Base-by-base conservation (phyloP, 2,797 vertebrate species). In the Sciurus carolinensis region DNA sequence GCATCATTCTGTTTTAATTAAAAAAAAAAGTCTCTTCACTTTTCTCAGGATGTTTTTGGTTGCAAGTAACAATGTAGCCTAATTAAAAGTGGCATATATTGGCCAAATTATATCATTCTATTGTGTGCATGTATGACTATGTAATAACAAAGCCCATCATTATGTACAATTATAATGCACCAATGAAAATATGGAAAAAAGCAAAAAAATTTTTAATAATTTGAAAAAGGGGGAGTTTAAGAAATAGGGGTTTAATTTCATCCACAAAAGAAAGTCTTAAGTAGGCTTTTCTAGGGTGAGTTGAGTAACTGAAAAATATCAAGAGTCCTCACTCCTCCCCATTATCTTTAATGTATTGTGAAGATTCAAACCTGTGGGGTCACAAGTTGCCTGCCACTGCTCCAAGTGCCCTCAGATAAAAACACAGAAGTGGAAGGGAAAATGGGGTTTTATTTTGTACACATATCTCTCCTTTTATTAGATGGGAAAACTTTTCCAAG, bases 241-340 rank as follows among this genome's bases (percentile, higher is more conserved):
- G 52, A n/a, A 90, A 89, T 52, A 81, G 67, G 8, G 50, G 18
- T 81, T 81, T 80, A 67, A 85, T 85, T 85, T 92, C 50, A 85
- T 52, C 66, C 11, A 33, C 57, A 73, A 67, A 28, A 69, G 57
- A 67, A 57, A 92, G 33, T 80, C 47, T 75, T n/a, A 88, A 72
- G 10, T 73, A 89, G 24, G 5, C 24, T 73, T 94, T 94, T 80
- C 73, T 52, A 80, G 47, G 50, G 17, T 67, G 9, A 22, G n/a
- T 42, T 73, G 28, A 92, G 4, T 91, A 85, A 92, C 15, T 79
- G 47, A 84, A 85, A 77, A 80, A 80, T 67, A 84, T 44, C 57
- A 39, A 42, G 33, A 79, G 42, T 88, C 24, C 57, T 67, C n/a
- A 15, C 47, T 92, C 15, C 7, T 1, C 5, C 15, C 5, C 14